A percentile compares a stretch with the other conserved stretches of the same genome.
Evolutionary conservation across 1,140 invertebrate genomes (phyloP).

Genomic region (Portunus trituberculatus): DNA sequence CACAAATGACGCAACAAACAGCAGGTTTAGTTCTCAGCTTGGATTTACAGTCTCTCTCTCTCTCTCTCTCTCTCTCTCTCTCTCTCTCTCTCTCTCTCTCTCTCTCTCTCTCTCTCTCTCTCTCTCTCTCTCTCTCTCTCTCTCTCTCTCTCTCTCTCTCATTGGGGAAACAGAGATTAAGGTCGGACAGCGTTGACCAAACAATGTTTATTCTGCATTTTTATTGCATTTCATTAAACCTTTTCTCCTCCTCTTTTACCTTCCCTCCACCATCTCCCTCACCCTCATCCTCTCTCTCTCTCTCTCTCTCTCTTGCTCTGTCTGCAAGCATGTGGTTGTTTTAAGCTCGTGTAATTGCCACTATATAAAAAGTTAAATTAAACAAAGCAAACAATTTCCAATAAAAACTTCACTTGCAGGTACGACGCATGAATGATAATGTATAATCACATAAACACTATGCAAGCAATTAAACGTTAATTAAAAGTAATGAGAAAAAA

Average conservation of each 20-base stretch:
- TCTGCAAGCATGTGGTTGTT: background rate
- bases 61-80: slow-evolving; percentile 2
- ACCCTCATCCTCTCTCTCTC: slow-evolving; percentile 30
- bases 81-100: background rate
- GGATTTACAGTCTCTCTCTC: slow-evolving; percentile 14
- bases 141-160: background rate
- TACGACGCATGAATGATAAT: background rate
- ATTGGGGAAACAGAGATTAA: background rate
- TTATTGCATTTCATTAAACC: too few species aligned
- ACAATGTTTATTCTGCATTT: too few species aligned
- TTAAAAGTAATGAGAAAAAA: background rate
- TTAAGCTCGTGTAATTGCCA: background rate
- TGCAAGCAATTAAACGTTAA: background rate
- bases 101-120: slow-evolving; percentile 1
- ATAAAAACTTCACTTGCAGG: background rate
- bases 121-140: slow-evolving; percentile 20
- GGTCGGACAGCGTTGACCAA: background rate
- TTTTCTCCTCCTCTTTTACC: background rate
- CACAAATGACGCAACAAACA: background rate
- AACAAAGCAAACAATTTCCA: background rate
- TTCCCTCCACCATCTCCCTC: background rate
- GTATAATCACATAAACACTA: background rate
- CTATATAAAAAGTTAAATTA: background rate
- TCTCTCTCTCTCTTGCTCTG: background rate
- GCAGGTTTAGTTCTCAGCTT: background rate